Evolutionary conservation across 2,888 invertebrate species (phyloP), one percentile per base, ranked within the genome.

Genomic region (Erpobdella octoculata): DNA sequence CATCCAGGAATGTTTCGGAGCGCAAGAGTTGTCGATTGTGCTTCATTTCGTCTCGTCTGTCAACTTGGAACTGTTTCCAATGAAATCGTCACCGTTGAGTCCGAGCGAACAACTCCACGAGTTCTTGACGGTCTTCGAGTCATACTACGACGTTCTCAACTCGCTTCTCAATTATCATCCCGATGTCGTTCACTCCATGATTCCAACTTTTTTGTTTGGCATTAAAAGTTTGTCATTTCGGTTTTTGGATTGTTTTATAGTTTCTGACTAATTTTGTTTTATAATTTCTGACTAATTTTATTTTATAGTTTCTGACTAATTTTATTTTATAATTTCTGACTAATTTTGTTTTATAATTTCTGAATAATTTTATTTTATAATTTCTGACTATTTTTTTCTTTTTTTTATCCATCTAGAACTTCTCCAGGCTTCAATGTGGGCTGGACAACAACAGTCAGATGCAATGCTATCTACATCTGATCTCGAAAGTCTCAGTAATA

Each of bases 371-470:
- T n/a, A n/a, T n/a, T n/a, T n/a, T n/a, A n/a, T n/a, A 37, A 65
- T 35, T 37, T 25, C 33, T 62, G 25, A 35, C 33, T n/a, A 62
- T n/a, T 33, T 33, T 33, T n/a, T 62, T 1, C 21, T 37, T 38
- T 6, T 38, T 35, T n/a, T n/a, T n/a, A n/a, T n/a, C n/a, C n/a
- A n/a, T n/a, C n/a, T 35, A 69, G 69, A 69, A 58, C 18, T 69
- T 18, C 33, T 69, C n/a, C 69, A 69, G 37, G 69, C 69, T 21
- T 53, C 35, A 33, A 69, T 69, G 69, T 69, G 69, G 69, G 58
- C 53, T 31, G 69, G 69, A 8, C 69, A 69, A 58, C 69, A 69
- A 35, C n/a, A 25, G 31, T 18, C 15, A 18, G 58, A 35, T 6
- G 8, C 35, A 9, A 28, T 48, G 25, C 38, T 67, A 15, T 6